Base-by-base conservation (phyloP, 2,888 invertebrate species). In the Phyto melanocephala region DNA sequence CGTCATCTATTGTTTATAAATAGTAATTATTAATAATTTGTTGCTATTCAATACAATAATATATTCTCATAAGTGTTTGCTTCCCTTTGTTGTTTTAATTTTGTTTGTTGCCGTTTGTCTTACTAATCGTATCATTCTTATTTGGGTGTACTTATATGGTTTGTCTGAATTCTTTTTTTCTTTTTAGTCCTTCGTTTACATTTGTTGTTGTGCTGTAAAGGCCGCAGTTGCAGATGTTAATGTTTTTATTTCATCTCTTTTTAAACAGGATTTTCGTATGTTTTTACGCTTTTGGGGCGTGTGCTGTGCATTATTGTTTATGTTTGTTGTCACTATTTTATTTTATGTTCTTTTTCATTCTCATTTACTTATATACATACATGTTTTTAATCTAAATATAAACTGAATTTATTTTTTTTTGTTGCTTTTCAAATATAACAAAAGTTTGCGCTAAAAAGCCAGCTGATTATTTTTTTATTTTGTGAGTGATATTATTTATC, bases 251-350 rank as follows among this genome's bases (percentile, higher is more conserved):
- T 65, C 70, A 50, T 75, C 40, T 78, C 13, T 68, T 24, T 58
- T 70, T 74, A 17, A 42, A 60, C 24, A 67, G 42, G 54, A 42
- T 28, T 65, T 80, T 74, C 74, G 68, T 54, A 62, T 8, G 28
- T 63, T 54, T 15, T 75, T 45, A 52, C 50, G 28, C 47, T 81
- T 81, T 72, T 81, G 81, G 78, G 78, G 81, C 81, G 81, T 81
- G 74, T 81, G 74, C 74, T 75, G 67, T 15, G 37, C 42, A 76
- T 40, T 50, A 56, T 47, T 45, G 50, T 70, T 54, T 72, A 13
- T 40, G 13, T 71, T 70, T 75, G 35, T 24, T 56, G 24, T 15
- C 28, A 11, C 28, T 65, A 28, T n/a, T 20, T 20, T 24, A 60
- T 56, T 77, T 40, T 79, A 71, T 56, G 17, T 62, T 81, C 17